phyloP scores from a whole-genome alignment of 2,113 vertebrate genomes.

The Eptatretus burgeri region DNA sequence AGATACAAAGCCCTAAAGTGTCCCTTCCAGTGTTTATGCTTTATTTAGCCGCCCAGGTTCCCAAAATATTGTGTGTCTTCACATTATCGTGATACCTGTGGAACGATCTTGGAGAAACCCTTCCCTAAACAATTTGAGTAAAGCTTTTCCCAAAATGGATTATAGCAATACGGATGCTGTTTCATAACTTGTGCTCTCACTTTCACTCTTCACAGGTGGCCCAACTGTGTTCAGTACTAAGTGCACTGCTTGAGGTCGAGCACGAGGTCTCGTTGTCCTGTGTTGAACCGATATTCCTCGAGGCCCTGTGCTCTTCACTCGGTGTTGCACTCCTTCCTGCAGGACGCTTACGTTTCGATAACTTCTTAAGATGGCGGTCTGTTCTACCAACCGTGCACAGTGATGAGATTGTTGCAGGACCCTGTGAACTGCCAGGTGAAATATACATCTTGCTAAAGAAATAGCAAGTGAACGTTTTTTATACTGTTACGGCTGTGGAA shows the following conservation, averaged over 20 bases:
- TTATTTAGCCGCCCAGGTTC: no score
- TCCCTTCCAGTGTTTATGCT: no score
- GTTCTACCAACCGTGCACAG: constrained; percentile 19
- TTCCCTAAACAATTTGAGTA: no score
- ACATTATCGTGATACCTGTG: no score
- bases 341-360: constrained; percentile 38
- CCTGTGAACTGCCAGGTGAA: constrained; percentile 55
- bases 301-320: constrained; percentile 60
- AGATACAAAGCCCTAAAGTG: no score
- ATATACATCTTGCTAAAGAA: not conserved
- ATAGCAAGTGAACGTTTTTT: not conserved
- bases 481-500: no score
- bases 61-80: no score
- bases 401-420: constrained; percentile 23
- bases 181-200: no score
- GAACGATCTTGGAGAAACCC: no score
- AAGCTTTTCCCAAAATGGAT: no score
- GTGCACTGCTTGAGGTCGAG: constrained; percentile 18
- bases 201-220: constrained; percentile 21
- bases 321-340: constrained; percentile 37
- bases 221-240: constrained; percentile 45
- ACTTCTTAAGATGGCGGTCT: constrained; percentile 32
- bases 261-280: constrained; percentile 19
- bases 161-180: no score
- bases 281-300: constrained; percentile 55